Conservation (phyloP, 2,113 vertebrate species). For the Zosterops hypoxanthus region DNA sequence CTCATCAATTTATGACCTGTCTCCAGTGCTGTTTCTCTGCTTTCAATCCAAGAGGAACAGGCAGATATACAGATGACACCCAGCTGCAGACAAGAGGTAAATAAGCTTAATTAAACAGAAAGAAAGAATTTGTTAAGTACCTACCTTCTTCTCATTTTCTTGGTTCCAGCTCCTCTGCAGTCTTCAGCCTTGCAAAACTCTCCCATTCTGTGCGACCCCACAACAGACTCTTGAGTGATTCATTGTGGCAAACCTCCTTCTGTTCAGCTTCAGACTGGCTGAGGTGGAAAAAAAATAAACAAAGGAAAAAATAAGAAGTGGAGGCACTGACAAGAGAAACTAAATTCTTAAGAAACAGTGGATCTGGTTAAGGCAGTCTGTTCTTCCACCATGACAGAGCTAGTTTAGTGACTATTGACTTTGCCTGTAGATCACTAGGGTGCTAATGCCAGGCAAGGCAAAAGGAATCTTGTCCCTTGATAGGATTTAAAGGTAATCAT, state of each 20-base stretch:
- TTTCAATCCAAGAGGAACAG: not conserved
- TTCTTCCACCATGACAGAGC: not conserved
- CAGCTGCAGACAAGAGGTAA: not conserved
- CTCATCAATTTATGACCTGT: not conserved
- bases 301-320: not conserved
- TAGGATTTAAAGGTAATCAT: constrained; percentile 62
- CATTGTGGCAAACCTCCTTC: constrained; percentile 20
- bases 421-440: not conserved
- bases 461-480: constrained; percentile 28
- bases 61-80: not conserved
- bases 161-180: not conserved
- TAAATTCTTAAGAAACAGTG: not conserved
- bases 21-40: not conserved
- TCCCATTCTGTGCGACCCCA: not conserved
- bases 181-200: not conserved
- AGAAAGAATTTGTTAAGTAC: not conserved
- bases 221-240: not conserved
- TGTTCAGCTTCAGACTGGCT: not conserved
- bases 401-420: not conserved
- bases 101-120: not conserved
- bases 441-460: constrained; percentile 26
- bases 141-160: constrained; percentile 21
- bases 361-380: not conserved
- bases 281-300: not conserved
- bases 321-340: not conserved